Evolutionary conservation across 2,113 vertebrate species (phyloP), one percentile per base, ranked within the genome.

Genomic region (Alosa alosa): DNA sequence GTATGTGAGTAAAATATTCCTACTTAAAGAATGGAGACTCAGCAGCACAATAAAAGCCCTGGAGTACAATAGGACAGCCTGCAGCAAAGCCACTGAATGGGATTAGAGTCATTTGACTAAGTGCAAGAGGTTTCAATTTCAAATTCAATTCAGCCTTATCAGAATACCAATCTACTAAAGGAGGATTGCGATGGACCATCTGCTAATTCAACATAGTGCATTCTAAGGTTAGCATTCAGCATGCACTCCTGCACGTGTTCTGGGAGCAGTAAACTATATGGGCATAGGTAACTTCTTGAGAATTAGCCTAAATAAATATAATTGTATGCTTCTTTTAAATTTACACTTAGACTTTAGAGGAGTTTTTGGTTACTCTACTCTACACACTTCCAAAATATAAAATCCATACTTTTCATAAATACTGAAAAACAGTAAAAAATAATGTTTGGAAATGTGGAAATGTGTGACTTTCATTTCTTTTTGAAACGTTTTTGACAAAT

Each of bases 81-180:
- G 36, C 11, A 83, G 84, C 89, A 20, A 91, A 86, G 84, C 45
- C 47, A 83, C 64, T 83, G 60, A 84, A 45, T 46, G 6, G 85
- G 87, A 68, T 85, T 82, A 81, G 85, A 90, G 89, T 90, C 87
- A 94, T 93, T 89, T 90, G 84, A 81, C 86, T 91, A 89, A 92
- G 91, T 93, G 90, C 87, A 84, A 84, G 75, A 84, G 75, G 88
- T 91, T 92, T 88, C 86, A 87, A 91, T 88, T 89, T 89, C 41
- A 44, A 44, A 44, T 44, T 44, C 41, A 44, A 52, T 81, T 41
- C 85, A 89, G 90, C 89, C 84, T 86, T 88, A 90, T 88, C 36
- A 78, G n/a, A n/a, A 86, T 86, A 88, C 36, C 46, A 82, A 60
- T 86, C 52, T 82, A 82, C 82, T 60, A 82, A 86, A 45, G 60